Evolutionary conservation across 2,888 invertebrate genomes (phyloP).

Genomic region (Microctonus brassicae): DNA sequence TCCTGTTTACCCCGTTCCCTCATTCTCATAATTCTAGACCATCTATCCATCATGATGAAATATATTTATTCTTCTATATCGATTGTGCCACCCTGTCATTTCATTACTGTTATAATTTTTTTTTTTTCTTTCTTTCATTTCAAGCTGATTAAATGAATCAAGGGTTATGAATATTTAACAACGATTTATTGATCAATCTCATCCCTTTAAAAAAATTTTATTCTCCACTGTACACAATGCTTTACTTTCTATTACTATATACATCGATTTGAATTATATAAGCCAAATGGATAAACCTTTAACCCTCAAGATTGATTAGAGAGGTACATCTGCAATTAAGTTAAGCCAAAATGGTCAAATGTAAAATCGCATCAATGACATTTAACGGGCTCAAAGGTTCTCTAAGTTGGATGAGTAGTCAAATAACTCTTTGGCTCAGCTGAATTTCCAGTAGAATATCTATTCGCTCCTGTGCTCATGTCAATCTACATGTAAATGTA

Average conservation of each 20-base stretch:
- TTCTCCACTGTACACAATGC: background rate
- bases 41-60: background rate
- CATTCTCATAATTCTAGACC: conserved; percentile 4
- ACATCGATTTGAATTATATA: too few species aligned
- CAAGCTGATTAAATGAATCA: background rate
- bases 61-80: background rate
- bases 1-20: conserved; percentile 38
- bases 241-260: background rate
- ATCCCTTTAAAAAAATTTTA: background rate
- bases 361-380: conserved; percentile 17
- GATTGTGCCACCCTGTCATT: background rate
- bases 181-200: background rate
- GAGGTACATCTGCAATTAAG: background rate
- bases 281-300: background rate
- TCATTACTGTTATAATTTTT: background rate
- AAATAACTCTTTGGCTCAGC: conserved; percentile 19
- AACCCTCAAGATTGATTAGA: conserved; percentile 1
- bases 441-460: conserved; percentile 27
- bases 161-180: background rate
- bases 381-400: conserved; percentile 11
- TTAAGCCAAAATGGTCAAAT: background rate
- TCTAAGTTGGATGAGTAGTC: background rate
- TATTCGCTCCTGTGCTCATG: conserved; percentile 18
- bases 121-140: background rate
- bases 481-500: conserved; percentile 9